Conservation (phyloP, 2,888 invertebrate species). For the Eurois occulta region DNA sequence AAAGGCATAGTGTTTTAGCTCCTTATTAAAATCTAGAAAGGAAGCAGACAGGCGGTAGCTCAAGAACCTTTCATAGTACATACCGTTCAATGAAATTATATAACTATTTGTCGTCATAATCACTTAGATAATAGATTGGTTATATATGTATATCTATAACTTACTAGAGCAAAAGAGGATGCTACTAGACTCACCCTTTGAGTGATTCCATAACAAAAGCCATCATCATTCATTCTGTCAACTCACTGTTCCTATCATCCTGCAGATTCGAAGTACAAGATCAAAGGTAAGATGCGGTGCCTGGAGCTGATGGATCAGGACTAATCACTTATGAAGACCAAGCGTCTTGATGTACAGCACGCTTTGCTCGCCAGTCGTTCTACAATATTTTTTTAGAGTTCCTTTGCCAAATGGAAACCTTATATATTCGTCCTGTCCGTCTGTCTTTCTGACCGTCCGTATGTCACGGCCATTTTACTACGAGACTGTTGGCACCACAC, state of each 20-base stretch:
- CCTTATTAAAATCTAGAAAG: constrained; percentile 36
- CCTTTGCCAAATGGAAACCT: not conserved
- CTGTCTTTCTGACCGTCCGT: not conserved
- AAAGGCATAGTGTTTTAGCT: constrained; percentile 27
- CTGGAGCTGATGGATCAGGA: not conserved
- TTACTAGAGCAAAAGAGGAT: not conserved
- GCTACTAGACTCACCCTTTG: too few species aligned
- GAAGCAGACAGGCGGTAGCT: constrained; percentile 10
- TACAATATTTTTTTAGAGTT: not conserved
- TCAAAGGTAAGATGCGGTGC: not conserved
- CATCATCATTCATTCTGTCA: not conserved
- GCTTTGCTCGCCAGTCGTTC: not conserved
- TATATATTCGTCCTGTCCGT: not conserved
- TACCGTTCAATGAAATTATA: constrained; percentile 3
- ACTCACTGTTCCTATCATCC: not conserved
- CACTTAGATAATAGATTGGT: constrained; percentile 4
- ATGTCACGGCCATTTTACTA: not conserved
- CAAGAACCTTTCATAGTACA: not conserved
- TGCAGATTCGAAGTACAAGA: not conserved
- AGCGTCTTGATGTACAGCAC: not conserved
- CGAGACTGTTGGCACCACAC: not conserved
- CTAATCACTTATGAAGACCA: not conserved
- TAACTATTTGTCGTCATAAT: constrained; percentile 17
- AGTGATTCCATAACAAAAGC: not conserved
- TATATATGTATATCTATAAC: not conserved